Percentiles rank a stretch among this genome's conserved stretches.
Conservation (phyloP, 2,113 vertebrate genomes). For the Pao palembangensis region DNA sequence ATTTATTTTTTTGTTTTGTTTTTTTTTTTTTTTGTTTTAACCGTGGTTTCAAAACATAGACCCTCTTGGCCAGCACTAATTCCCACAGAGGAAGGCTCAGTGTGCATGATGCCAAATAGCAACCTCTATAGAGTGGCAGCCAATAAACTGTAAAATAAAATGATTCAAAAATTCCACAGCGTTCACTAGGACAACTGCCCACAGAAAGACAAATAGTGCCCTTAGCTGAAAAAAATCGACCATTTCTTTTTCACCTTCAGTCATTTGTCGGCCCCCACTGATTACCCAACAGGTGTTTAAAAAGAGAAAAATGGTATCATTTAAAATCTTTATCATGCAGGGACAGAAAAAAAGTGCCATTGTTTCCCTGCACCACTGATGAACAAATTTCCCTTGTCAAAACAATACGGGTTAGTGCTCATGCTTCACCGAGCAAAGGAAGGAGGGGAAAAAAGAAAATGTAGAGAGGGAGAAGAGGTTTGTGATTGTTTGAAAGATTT, state of each 20-base stretch:
- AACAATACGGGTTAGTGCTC: constrained; percentile 67
- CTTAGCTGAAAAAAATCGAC: constrained; percentile 27
- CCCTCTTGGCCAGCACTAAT: too few species aligned
- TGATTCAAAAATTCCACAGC: constrained; percentile 33
- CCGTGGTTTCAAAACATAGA: too few species aligned
- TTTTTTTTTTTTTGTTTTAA: too few species aligned
- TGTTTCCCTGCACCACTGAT: constrained; percentile 36
- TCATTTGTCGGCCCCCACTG: constrained; percentile 9
- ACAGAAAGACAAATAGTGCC: constrained; percentile 32
- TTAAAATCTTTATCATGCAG: constrained; percentile 50
- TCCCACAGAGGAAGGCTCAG: background rate
- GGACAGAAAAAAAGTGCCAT: background rate
- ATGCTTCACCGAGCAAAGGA: constrained; percentile 63
- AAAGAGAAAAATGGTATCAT: background rate
- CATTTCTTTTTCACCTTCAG: background rate
- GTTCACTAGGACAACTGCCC: constrained; percentile 2
- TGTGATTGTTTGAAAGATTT: constrained; percentile 4
- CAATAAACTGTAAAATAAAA: constrained; percentile 14
- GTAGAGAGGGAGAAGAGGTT: background rate
- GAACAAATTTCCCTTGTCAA: constrained; percentile 55
- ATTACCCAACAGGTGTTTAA: constrained; percentile 5
- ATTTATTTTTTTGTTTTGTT: too few species aligned
- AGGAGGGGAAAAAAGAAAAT: constrained; percentile 4
- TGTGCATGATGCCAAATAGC: constrained; percentile 16
- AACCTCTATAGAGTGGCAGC: constrained; percentile 9